A percentile compares a stretch with the other conserved stretches of the same genome.
phyloP scores from a whole-genome alignment of 2,113 vertebrate genomes.

The Rutilus rutilus region DNA sequence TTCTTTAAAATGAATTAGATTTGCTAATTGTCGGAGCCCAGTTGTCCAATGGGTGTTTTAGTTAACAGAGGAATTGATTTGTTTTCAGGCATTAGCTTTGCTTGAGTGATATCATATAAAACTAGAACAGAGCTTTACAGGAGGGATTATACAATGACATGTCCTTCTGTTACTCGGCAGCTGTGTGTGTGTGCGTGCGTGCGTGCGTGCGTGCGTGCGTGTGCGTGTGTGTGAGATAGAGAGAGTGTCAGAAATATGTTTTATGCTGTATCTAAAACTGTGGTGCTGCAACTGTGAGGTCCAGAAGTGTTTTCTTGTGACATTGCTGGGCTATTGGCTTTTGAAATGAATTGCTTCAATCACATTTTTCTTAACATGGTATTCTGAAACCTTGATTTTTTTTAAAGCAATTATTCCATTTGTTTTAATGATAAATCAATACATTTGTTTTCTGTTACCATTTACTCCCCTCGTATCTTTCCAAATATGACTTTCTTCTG shows the following conservation, averaged over 20 bases:
- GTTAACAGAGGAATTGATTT: background rate
- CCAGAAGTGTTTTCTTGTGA: background rate
- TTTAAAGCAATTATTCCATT: background rate
- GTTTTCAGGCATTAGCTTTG: slow-evolving; percentile 24
- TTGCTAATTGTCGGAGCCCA: background rate
- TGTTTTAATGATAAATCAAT: background rate
- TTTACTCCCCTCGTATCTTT: too few relatives aligned
- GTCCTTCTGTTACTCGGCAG: slow-evolving; percentile 26
- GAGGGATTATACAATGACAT: slow-evolving; percentile 13
- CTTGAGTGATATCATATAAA: background rate
- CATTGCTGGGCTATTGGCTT: background rate
- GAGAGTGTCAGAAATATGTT: background rate
- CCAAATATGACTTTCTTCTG: too few relatives aligned
- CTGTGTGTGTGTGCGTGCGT: slow-evolving; percentile 13
- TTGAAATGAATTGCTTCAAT: background rate
- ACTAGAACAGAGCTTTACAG: slow-evolving; percentile 17
- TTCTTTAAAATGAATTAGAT: background rate
- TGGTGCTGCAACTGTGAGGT: background rate
- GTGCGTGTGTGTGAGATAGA: background rate
- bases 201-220: background rate
- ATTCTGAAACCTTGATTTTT: background rate
- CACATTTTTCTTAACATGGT: background rate
- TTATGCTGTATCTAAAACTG: background rate
- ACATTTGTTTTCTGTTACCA: too few relatives aligned
- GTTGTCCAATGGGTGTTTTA: background rate